Base-by-base conservation (phyloP, 2,797 vertebrate genomes). In the Amazona ochrocephala region DNA sequence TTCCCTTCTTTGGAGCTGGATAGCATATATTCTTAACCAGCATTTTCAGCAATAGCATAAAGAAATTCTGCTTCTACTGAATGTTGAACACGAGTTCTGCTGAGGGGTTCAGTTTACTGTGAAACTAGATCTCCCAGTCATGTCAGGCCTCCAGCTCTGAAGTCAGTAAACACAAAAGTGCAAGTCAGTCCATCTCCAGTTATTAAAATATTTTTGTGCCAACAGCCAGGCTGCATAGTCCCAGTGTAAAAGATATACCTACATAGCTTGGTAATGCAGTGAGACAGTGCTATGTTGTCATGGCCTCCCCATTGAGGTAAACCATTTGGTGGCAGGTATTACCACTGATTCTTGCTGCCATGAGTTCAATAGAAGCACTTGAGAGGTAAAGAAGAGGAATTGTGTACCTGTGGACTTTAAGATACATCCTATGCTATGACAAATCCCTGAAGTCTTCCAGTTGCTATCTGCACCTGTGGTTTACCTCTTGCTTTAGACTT, bases 21-120 rank as follows among this genome's bases (percentile, higher is more conserved):
- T 37, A 32, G 18, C 1, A 1, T 62, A 0, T 77, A 51, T 85
- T 54, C 12, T 47, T n/a, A n/a, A 58, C 37, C 42, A 48, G 8
- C 16, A 21, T 66, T 66, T 86, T 82, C 56, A 15, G 8, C 45
- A 61, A 68, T 7, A 74, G 5, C 41, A 41, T 16, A 11, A 34
- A 34, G 32, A 41, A 65, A 4, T 76, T 76, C 32, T 89, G 14
- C 67, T 65, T 66, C 56, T 21, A 47, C 3, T 81, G 60, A 82
- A 58, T 0, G 0, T 7, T 76, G 75, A 41, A 51, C 0, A 0
- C 51, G 47, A 22, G 2, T 54, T 89, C 48, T 79, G 39, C 26
- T 70, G 47, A 7, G 16, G 22, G 5, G 1, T 42, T 84, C 53
- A 58, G 4, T 32, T 77, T 51, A 41, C 8, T 47, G 47, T 17